Base-by-base conservation (phyloP, 2,113 vertebrate species). In the Chaetops frenatus region DNA sequence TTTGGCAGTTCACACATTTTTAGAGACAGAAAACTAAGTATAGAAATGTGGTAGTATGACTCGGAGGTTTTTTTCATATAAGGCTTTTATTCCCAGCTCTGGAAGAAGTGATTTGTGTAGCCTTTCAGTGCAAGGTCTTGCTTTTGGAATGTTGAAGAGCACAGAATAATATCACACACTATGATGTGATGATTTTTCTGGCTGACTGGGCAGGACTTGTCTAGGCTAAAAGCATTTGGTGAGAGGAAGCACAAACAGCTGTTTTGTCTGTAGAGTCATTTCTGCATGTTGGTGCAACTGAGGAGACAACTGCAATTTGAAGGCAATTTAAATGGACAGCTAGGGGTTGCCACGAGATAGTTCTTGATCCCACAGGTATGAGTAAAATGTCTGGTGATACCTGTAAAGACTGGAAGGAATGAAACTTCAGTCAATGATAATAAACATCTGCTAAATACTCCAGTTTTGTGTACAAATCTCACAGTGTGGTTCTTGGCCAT, bases 151-250 rank as follows among this genome's bases (percentile, higher is more conserved):
- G 36, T 57, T 1, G 9, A 54, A n/a, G 54, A 69, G 51, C 50
- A 12, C 42, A 23, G 64, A 65, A 42, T 47, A 71, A 60, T 36
- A 56, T 18, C 0, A 0, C 23, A 7, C 0, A 1, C 66, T 44
- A 15, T 36, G 40, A 73, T 57, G 45, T 58, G 85, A 5, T 56
- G 45, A 7, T 77, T 88, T 78, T 92, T 92, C 90, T 94, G 91
- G 27, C 74, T 86, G 90, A 33, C 80, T 81, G 79, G 35, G 56
- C 76, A 88, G 76, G 76, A 71, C 71, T 50, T 90, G 89, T 73
- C 71, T 25, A 33, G 54, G 54, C 82, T 92, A 11, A 54, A 76
- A 77, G 67, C 6, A 4, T 78, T 81, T 77, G 79, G 71, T 73
- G 47, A 62, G 71, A 66, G 86, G 62, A 64, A 61, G 45, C 58